Evolutionary conservation across 2,113 vertebrate genomes (phyloP).

Genomic region (Protobothrops flavoviridis): DNA sequence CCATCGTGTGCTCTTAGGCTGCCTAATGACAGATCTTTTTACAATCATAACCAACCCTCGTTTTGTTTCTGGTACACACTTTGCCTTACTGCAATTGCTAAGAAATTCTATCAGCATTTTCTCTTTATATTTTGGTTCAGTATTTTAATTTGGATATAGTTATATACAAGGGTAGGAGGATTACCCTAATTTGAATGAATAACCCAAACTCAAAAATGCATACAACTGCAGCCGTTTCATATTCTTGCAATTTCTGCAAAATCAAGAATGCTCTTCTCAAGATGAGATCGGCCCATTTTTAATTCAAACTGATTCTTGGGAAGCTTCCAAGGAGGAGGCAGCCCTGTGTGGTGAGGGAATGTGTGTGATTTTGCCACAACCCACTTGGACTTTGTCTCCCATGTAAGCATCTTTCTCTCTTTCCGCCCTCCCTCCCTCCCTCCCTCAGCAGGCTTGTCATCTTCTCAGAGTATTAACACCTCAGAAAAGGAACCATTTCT

Average conservation of each 20-base stretch:
- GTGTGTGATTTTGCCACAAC: neutral
- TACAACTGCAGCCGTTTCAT: neutral
- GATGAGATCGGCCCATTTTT: neutral
- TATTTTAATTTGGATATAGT: neutral
- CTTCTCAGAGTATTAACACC: neutral
- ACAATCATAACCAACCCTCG: neutral
- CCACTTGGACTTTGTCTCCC: neutral
- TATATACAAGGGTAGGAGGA: neutral
- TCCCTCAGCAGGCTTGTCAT: neutral
- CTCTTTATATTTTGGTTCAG: neutral
- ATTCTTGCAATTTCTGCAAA: neutral
- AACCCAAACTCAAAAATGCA: neutral
- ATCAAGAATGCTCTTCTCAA: neutral
- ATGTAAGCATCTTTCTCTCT: neutral
- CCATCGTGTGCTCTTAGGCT: neutral
- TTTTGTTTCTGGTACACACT: neutral
- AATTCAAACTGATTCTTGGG: neutral
- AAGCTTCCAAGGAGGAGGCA: neutral
- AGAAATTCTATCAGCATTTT: neutral
- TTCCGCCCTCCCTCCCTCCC: neutral
- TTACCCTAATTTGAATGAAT: neutral
- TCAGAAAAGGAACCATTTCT: neutral
- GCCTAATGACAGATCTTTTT: neutral
- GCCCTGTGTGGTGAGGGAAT: neutral
- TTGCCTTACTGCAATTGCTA: neutral